These are phyloP conservation scores for Luffia ferchaultella DNA, from an alignment of 2,888 invertebrate genomes.

Conservation along the genomic window DNA sequence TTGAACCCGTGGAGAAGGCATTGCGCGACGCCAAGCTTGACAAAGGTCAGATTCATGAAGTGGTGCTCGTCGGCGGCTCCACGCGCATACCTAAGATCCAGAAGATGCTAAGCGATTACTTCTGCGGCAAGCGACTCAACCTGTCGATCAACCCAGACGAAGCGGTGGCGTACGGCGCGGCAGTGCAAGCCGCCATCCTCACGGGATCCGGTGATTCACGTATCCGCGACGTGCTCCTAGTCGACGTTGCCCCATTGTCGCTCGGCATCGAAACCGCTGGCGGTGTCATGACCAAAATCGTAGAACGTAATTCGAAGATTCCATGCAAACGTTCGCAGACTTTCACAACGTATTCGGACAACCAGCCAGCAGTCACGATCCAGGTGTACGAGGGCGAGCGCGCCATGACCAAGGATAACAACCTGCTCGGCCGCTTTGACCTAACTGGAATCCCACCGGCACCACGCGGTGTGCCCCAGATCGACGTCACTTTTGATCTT, in stretches of 20 bases:
- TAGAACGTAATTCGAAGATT: too few species aligned
- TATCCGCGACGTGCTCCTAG: conserved; percentile 74
- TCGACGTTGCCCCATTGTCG: conserved; percentile 71
- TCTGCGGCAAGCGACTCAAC: conserved; percentile 82
- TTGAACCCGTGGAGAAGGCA: conserved; percentile 82
- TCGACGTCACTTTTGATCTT: conserved; percentile 77
- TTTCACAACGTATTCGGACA: conserved; percentile 84
- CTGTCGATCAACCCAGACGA: too few species aligned
- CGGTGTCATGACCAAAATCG: conserved; percentile 82
- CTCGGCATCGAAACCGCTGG: conserved; percentile 82
- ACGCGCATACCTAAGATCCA: conserved; percentile 84
- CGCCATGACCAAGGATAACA: conserved; percentile 82
- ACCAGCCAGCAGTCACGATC: conserved; percentile 80
- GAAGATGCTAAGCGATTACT: conserved; percentile 76
- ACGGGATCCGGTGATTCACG: conserved; percentile 71
- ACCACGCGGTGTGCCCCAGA: conserved; percentile 72
- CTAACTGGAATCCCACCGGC: too few species aligned
- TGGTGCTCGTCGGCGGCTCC: conserved; percentile 84
- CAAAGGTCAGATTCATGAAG: conserved; percentile 78
- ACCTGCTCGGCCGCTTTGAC: conserved; percentile 70
- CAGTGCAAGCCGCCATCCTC: conserved; percentile 92
- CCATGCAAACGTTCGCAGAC: conserved; percentile 78
- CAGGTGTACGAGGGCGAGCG: too few species aligned
- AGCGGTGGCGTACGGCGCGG: conserved; percentile 93
- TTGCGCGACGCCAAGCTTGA: conserved; percentile 81